Evolutionary conservation across 92 coral and sea anemone species (phyloP).

Genomic region (Actinostola sp.): DNA sequence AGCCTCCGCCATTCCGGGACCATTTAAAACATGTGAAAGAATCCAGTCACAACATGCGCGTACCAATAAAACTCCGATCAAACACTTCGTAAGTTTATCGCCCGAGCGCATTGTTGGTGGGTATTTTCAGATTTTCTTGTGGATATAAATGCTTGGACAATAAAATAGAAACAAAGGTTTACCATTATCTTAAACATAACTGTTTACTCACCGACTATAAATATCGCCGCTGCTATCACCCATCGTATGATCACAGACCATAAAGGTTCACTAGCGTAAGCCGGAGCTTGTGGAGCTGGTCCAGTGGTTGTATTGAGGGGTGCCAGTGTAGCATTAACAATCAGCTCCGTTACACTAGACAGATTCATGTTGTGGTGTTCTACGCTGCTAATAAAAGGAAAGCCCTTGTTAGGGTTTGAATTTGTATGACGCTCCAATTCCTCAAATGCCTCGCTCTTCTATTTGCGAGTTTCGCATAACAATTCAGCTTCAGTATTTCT

Average conservation of each 20-base stretch:
- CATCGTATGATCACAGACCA: slow-evolving; percentile 76
- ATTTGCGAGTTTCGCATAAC: not conserved
- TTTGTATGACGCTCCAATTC: not conserved
- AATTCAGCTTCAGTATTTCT: slow-evolving; percentile 5
- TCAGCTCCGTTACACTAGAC: not conserved
- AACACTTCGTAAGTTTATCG: no score
- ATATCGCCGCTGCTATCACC: slow-evolving; percentile 54
- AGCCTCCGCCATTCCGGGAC: not conserved
- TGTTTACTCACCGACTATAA: slow-evolving; percentile 66
- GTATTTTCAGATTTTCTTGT: no score
- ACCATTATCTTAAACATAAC: not conserved
- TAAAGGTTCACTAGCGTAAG: slow-evolving; percentile 44
- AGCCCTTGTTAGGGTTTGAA: not conserved
- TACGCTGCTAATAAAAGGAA: not conserved
- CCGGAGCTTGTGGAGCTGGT: not conserved
- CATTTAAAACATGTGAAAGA: not conserved
- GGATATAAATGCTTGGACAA: not conserved
- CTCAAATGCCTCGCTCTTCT: slow-evolving; percentile 3
- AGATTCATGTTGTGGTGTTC: slow-evolving; percentile 7
- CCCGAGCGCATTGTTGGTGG: no score
- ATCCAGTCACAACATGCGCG: not conserved
- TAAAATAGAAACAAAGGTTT: not conserved
- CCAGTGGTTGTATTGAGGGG: not conserved
- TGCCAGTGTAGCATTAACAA: not conserved
- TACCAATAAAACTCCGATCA: no score